phyloP scores from a whole-genome alignment of 2,797 vertebrate species.

The Phalanger gymnotis region DNA sequence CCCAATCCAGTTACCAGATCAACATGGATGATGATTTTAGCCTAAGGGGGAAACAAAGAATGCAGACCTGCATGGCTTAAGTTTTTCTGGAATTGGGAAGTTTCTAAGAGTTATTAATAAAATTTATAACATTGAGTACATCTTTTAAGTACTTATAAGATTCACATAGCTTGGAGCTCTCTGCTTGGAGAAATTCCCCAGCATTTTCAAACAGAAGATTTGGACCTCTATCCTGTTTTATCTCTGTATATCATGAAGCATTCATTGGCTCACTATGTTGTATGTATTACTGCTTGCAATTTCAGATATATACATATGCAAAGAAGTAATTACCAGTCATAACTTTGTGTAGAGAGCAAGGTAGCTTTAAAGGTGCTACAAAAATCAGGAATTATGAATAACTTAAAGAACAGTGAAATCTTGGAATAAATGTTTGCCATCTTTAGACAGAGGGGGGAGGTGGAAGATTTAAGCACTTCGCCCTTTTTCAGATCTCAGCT shows the following conservation, averaged over 20 bases:
- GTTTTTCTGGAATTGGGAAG: neutral
- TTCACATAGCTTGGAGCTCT: neutral
- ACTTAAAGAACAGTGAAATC: neutral
- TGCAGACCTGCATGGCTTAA: neutral
- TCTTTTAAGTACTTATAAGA: too few species aligned
- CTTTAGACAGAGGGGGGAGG: neutral
- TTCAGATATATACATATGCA: neutral
- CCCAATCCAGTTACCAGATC: neutral
- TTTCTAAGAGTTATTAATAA: neutral
- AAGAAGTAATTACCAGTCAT: neutral
- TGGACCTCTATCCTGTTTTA: neutral
- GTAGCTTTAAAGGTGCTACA: neutral
- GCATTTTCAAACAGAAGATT: neutral
- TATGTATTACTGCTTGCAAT: neutral
- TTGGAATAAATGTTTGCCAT: neutral
- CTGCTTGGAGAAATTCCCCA: neutral
- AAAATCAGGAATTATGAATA: neutral
- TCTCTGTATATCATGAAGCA: neutral
- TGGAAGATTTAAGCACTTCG: neutral
- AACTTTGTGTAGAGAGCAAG: neutral
- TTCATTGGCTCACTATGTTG: neutral
- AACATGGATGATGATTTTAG: neutral
- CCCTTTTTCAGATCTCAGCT: neutral
- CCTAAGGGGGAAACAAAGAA: neutral
- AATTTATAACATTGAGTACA: too few species aligned